phyloP scores from a whole-genome alignment of 2,797 vertebrate genomes.

The Tapera naevia region DNA sequence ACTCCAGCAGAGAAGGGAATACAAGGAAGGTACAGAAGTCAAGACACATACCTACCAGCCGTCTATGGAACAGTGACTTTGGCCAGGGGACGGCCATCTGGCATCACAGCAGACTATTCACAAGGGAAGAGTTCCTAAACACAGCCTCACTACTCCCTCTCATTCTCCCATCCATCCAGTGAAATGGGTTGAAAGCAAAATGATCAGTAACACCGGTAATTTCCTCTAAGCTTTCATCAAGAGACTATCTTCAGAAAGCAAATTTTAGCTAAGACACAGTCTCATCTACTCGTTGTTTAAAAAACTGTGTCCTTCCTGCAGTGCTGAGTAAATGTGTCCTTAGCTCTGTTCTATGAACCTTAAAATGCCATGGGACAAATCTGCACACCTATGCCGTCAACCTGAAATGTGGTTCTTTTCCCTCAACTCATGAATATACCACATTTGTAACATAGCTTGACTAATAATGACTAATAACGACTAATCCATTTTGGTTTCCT shows the following conservation, averaged over 20 bases:
- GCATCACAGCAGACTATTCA: neutral
- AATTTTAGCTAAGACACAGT: neutral
- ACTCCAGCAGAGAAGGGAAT: constrained; percentile 9
- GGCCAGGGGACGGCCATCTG: neutral
- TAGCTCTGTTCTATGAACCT: neutral
- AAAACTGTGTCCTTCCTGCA: neutral
- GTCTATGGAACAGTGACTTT: neutral
- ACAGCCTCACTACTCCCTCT: neutral
- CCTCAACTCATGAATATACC: neutral
- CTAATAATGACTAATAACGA: neutral
- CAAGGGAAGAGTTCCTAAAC: constrained; percentile 1
- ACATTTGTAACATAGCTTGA: neutral
- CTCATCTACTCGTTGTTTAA: neutral
- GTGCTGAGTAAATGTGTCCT: neutral
- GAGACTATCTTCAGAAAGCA: neutral
- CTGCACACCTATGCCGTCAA: neutral
- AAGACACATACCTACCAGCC: neutral
- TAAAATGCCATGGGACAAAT: neutral
- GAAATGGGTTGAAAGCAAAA: neutral
- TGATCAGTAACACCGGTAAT: neutral
- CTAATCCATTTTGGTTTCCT: neutral
- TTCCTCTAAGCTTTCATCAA: constrained; percentile 21
- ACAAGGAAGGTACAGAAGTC: neutral
- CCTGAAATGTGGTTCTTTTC: neutral
- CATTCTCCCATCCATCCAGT: neutral